phyloP scores from a whole-genome alignment of 2,888 invertebrate species.

The Apodemia mormo region DNA sequence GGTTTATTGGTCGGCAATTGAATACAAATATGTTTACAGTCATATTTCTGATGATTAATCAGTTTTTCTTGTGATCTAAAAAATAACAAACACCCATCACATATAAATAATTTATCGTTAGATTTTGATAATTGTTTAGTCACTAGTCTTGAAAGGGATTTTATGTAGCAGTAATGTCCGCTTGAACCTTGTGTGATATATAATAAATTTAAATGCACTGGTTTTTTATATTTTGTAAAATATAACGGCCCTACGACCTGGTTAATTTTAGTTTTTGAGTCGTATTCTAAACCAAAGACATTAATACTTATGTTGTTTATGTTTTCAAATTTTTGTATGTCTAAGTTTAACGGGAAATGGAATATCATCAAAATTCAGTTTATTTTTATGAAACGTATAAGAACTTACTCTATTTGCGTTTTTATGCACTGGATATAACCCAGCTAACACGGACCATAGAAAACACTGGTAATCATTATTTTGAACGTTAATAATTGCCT shows the following conservation, averaged over 20 bases:
- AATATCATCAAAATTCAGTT: slow-evolving; percentile 20
- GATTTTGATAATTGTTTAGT: too few species aligned
- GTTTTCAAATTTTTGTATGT: slow-evolving; percentile 40
- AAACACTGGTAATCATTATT: slow-evolving; percentile 39
- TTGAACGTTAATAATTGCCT: slow-evolving; percentile 41
- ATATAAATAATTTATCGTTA: too few species aligned
- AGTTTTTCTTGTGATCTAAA: too few species aligned
- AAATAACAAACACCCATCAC: too few species aligned
- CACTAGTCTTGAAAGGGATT: too few species aligned
- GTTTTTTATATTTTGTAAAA: slow-evolving; percentile 37
- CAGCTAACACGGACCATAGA: slow-evolving; percentile 40
- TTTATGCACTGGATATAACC: slow-evolving; percentile 37
- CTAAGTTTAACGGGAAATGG: slow-evolving; percentile 39
- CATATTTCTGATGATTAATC: background rate
- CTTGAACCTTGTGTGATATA: slow-evolving; percentile 1
- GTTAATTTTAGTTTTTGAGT: slow-evolving; percentile 30
- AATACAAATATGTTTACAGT: background rate
- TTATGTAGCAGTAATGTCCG: too few species aligned
- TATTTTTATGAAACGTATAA: slow-evolving; percentile 33
- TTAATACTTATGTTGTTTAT: slow-evolving; percentile 42
- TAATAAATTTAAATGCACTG: slow-evolving; percentile 21
- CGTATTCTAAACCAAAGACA: slow-evolving; percentile 41
- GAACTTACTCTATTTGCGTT: slow-evolving; percentile 31
- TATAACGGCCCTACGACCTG: slow-evolving; percentile 38
- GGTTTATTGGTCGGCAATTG: background rate